Evolutionary conservation across 1,140 invertebrate species (phyloP), one percentile per base, ranked within the genome.

Genomic region (Pinna nobilis): DNA sequence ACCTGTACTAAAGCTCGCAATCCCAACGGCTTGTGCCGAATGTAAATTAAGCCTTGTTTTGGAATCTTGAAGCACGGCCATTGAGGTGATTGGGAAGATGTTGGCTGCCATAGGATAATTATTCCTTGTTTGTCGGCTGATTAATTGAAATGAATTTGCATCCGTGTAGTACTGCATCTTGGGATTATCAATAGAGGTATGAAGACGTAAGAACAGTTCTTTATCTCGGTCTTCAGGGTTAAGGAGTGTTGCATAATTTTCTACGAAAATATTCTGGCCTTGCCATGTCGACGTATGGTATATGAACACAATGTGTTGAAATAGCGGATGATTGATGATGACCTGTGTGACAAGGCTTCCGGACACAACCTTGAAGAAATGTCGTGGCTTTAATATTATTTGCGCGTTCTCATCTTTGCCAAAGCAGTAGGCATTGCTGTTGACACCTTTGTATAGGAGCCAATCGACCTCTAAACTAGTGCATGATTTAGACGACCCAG

Each of bases 371-470:
- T 92, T 90, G 39, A 94, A 89, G 9, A 92, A 86, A 66, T 41
- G n/a, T 1, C 28, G 20, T n/a, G 60, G 51, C 30, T 69, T 60
- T 7, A 69, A 55, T 9, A 82, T 13, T 15, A 44, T 41, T 28
- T 66, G 73, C 13, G 86, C 74, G 91, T 84, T 80, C 0, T 94
- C 93, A 83, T 96, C 93, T 0, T 98, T 97, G 25, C 98, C 90
- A 86, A 99, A 99, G 23, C 99, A 90, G 89, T 99, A 99, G 6
- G 97, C 97, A 1, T 98, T 98, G 68, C 95, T 97, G 79, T 95
- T 81, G 90, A 90, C 44, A 85, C 88, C 15, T 88, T 88, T 41
- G 91, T 91, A 1, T 91, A 92, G 35, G 92, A 93, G 91, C 88
- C 95, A 94, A 80, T 93, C 91, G 5, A 95, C 86, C 79, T 93